Conservation (phyloP, 1,140 invertebrate species). For the Drosophila setifemur region DNA sequence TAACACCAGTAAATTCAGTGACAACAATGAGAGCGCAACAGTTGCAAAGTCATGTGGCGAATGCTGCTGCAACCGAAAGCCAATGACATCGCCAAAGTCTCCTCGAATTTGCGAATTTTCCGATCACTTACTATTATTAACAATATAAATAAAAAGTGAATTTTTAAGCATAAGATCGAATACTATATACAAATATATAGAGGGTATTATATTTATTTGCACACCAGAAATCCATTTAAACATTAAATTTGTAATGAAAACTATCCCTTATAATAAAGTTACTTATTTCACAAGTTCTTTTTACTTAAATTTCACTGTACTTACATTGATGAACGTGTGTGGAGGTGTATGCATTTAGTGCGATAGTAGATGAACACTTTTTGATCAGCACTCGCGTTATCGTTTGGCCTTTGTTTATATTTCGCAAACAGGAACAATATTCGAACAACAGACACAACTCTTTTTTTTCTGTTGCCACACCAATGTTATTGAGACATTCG, state of each 20-base stretch:
- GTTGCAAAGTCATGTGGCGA: slow-evolving; percentile 60
- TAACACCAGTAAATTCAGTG: slow-evolving; percentile 15
- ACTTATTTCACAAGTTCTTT: too few relatives aligned
- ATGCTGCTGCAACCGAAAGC: slow-evolving; percentile 37
- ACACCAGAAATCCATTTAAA: too few relatives aligned
- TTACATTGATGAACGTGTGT: neutral
- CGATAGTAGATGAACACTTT: slow-evolving; percentile 7
- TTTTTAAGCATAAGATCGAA: too few relatives aligned
- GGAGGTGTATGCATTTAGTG: too few relatives aligned
- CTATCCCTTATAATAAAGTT: too few relatives aligned
- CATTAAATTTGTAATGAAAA: too few relatives aligned
- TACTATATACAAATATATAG: too few relatives aligned
- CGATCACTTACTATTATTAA: neutral
- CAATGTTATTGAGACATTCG: slow-evolving; percentile 54
- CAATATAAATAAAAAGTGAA: neutral
- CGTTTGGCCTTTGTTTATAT: slow-evolving; percentile 38
- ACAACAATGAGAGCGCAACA: slow-evolving; percentile 54
- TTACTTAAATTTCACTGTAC: too few relatives aligned
- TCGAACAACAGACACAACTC: slow-evolving; percentile 34
- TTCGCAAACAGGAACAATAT: slow-evolving; percentile 2
- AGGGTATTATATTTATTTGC: too few relatives aligned
- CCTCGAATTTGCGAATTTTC: neutral
- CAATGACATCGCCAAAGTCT: slow-evolving; percentile 3
- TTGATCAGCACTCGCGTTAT: slow-evolving; percentile 41
- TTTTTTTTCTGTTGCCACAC: slow-evolving; percentile 60